Conservation (phyloP, 2,888 invertebrate species). For the Coremacera marginata region DNA sequence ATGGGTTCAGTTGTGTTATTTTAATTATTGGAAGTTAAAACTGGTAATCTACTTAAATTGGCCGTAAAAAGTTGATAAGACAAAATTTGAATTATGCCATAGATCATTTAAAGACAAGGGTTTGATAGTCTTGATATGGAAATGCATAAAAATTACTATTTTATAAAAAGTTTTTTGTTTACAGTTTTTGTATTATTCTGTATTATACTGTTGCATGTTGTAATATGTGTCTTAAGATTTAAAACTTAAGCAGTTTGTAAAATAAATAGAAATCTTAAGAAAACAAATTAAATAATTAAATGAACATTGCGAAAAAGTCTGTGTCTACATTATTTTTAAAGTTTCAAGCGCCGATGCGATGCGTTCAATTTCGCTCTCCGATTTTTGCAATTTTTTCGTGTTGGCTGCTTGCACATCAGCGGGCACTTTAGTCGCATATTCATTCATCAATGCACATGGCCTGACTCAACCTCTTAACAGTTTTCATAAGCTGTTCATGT, state of each 20-base stretch:
- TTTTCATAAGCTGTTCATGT: slow-evolving; percentile 77
- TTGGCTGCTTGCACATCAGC: slow-evolving; percentile 79
- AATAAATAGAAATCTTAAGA: not conserved
- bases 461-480: slow-evolving; percentile 82
- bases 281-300: not conserved
- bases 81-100: too few species aligned
- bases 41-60: too few species aligned
- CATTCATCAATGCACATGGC: slow-evolving; percentile 80
- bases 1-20: too few species aligned
- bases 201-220: not conserved
- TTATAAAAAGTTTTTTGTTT: too few species aligned
- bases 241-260: not conserved
- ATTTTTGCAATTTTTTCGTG: slow-evolving; percentile 81
- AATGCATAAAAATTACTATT: too few species aligned
- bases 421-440: slow-evolving; percentile 88
- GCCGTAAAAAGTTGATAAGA: too few species aligned
- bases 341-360: slow-evolving; percentile 84
- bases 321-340: slow-evolving; percentile 76
- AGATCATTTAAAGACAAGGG: too few species aligned
- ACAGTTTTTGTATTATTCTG: too few species aligned
- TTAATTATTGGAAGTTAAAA: too few species aligned
- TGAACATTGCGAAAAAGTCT: not conserved
- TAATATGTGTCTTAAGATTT: not conserved
- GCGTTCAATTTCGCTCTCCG: slow-evolving; percentile 81
- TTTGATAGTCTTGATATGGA: too few species aligned